phyloP scores from a whole-genome alignment of 2,113 vertebrate species.

The Holacanthus passer region DNA sequence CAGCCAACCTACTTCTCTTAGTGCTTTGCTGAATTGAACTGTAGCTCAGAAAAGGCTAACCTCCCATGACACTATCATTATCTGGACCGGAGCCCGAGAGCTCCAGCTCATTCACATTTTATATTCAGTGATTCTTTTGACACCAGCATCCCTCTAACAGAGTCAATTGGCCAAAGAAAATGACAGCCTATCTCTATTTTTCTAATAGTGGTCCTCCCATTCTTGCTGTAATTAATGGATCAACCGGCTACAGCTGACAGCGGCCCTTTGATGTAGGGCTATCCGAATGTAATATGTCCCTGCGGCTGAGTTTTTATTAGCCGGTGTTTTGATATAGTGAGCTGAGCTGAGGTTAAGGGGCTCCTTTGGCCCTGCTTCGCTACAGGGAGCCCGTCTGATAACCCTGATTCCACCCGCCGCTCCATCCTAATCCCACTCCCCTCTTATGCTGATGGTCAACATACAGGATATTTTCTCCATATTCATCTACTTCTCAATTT shows the following conservation, averaged over 20 bases:
- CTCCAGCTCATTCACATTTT: constrained; percentile 35
- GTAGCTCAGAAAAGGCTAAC: constrained; percentile 2
- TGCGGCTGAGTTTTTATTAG: constrained; percentile 48
- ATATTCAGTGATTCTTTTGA: constrained; percentile 30
- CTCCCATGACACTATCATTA: constrained; percentile 49
- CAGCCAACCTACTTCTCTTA: background rate
- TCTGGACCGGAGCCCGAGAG: constrained; percentile 15
- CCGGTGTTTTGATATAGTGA: constrained; percentile 47
- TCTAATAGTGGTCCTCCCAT: constrained; percentile 30
- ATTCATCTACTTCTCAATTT: constrained; percentile 12
- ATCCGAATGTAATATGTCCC: constrained; percentile 38
- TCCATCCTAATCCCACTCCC: constrained; percentile 26
- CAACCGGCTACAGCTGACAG: constrained; percentile 52
- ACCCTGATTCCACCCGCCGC: constrained; percentile 11
- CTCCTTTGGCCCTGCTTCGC: constrained; percentile 15
- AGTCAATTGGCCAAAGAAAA: constrained; percentile 45
- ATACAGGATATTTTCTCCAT: background rate
- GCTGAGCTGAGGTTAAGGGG: constrained; percentile 39
- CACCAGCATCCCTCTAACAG: constrained; percentile 24
- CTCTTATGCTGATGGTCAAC: background rate
- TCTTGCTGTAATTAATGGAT: constrained; percentile 57
- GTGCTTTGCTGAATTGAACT: constrained; percentile 2
- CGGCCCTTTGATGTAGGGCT: constrained; percentile 45
- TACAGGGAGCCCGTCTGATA: constrained; percentile 43
- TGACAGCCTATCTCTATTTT: constrained; percentile 35